Evolutionary conservation across 2,113 vertebrate genomes (phyloP).

Genomic region (Hippocampus barbouri): DNA sequence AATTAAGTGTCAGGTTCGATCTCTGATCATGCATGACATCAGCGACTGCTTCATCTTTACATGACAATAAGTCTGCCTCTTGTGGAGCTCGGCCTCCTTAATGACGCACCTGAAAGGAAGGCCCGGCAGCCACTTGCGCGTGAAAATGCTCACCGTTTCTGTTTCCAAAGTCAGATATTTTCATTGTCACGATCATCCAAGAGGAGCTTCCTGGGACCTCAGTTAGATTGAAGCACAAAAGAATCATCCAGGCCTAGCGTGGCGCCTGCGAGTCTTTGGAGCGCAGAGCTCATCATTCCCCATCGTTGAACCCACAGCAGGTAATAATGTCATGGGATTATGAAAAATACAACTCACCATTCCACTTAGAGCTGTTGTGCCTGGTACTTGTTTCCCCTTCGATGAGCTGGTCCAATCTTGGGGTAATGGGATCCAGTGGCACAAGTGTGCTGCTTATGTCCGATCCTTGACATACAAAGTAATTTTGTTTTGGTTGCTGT

Average conservation of each 20-base stretch:
- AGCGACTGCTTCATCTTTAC: conserved; percentile 61
- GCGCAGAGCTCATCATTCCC: conserved; percentile 26
- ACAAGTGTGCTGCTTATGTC: neutral
- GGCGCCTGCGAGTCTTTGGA: conserved; percentile 46
- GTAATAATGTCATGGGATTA: conserved; percentile 51
- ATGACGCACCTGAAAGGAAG: conserved; percentile 37
- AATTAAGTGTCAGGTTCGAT: conserved; percentile 58
- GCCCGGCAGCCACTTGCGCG: conserved; percentile 14
- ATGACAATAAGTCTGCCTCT: conserved; percentile 42
- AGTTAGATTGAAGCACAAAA: conserved; percentile 7
- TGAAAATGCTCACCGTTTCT: conserved; percentile 16
- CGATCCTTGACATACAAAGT: neutral
- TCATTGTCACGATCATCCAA: conserved; percentile 20
- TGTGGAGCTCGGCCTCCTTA: conserved; percentile 24
- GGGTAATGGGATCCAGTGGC: neutral
- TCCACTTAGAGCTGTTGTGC: neutral
- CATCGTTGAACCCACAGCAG: conserved; percentile 53
- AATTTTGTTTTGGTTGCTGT: neutral
- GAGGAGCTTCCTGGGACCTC: conserved; percentile 23
- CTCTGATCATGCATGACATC: conserved; percentile 56
- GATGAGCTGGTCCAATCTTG: neutral
- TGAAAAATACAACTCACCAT: neutral
- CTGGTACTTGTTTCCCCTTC: neutral
- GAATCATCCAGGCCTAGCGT: conserved; percentile 41
- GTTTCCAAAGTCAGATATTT: conserved; percentile 10